phyloP scores from a whole-genome alignment of 35 echinoderm and acorn worm genomes.

The Apostichopus japonicus region DNA sequence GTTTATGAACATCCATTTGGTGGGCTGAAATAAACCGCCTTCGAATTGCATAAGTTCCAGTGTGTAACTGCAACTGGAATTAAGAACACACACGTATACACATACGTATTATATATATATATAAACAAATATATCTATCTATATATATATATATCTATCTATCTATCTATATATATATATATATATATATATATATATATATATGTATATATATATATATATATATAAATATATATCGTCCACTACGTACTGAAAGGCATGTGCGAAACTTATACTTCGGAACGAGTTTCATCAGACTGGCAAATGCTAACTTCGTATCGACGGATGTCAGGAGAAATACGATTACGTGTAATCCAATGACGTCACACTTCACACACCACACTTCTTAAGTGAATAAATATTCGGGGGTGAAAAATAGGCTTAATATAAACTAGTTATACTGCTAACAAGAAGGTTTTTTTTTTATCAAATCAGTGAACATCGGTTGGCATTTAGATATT shows the following conservation, averaged over 20 bases:
- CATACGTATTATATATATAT: too few relatives aligned
- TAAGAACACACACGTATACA: neutral
- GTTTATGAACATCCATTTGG: constrained; percentile 2
- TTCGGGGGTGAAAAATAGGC: neutral
- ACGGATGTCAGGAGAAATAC: neutral
- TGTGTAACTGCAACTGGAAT: neutral
- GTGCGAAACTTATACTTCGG: neutral
- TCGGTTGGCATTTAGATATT: too few relatives aligned
- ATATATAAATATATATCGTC: neutral
- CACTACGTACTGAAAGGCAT: neutral
- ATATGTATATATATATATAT: too few relatives aligned
- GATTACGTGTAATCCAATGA: constrained; percentile 8
- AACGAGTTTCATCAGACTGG: neutral
- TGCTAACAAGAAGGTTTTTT: neutral
- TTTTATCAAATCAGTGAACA: too few relatives aligned
- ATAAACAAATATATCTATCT: too few relatives aligned
- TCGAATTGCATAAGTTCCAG: too few relatives aligned
- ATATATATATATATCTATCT: too few relatives aligned
- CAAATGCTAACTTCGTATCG: too few relatives aligned
- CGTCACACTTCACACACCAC: constrained; percentile 3
- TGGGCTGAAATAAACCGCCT: neutral
- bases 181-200: neutral
- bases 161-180: too few relatives aligned
- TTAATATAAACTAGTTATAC: neutral
- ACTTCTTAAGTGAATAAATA: neutral